phyloP scores from a whole-genome alignment of 1,140 invertebrate species.

The Scaptomyza hsui region DNA sequence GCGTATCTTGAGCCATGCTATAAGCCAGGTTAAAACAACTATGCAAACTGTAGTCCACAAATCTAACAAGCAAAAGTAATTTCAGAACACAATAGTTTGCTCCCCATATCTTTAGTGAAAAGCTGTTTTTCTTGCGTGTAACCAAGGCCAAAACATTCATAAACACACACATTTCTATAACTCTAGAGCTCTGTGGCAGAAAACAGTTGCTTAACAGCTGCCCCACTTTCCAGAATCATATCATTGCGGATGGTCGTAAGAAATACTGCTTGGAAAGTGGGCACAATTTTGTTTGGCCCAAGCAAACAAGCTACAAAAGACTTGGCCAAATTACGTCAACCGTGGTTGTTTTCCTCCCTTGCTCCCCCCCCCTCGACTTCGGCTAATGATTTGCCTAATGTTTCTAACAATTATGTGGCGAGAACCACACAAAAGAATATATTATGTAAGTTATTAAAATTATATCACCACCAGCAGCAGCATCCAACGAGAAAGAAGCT shows the following conservation, averaged over 20 bases:
- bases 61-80: no score
- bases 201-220: constrained; percentile 26
- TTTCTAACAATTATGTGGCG: constrained; percentile 80
- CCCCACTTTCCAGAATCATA: constrained; percentile 20
- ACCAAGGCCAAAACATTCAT: constrained; percentile 43
- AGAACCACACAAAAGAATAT: constrained; percentile 77
- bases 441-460: constrained; percentile 82
- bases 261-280: constrained; percentile 38
- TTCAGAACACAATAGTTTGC: no score
- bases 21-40: no score
- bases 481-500: background rate
- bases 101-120: background rate
- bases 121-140: constrained; percentile 24
- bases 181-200: background rate
- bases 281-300: constrained; percentile 37
- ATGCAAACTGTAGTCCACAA: no score
- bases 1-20: no score
- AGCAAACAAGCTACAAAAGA: constrained; percentile 60
- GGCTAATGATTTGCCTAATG: constrained; percentile 80
- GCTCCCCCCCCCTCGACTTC: constrained; percentile 13
- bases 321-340: constrained; percentile 70
- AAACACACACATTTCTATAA: constrained; percentile 58
- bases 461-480: constrained; percentile 69
- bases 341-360: constrained; percentile 12
- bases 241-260: constrained; percentile 27